Evolutionary conservation across 2,797 vertebrate genomes (phyloP).

Genomic region (Halcyon chelicuti): DNA sequence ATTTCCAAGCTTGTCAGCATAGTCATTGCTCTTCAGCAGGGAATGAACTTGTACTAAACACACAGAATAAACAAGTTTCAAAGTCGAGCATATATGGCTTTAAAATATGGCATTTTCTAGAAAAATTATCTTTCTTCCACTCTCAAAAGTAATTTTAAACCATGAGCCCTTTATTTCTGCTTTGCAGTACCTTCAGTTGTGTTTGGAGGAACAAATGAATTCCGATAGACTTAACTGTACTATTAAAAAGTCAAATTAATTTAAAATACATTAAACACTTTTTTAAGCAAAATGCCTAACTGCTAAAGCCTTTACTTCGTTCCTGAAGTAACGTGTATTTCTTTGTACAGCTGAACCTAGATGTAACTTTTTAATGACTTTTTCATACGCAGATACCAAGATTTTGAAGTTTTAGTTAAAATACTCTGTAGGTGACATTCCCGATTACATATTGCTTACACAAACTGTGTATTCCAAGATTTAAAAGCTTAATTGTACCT

Average conservation of each 20-base stretch:
- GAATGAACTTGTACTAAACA: slow-evolving; percentile 73
- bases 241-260: slow-evolving; percentile 83
- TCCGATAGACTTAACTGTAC: slow-evolving; percentile 78
- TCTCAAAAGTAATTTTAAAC: slow-evolving; percentile 69
- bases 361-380: slow-evolving; percentile 80
- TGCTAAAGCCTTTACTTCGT: slow-evolving; percentile 77
- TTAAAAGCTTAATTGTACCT: slow-evolving; percentile 80
- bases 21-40: slow-evolving; percentile 82
- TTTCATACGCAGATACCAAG: slow-evolving; percentile 77
- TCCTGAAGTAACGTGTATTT: slow-evolving; percentile 78
- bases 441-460: slow-evolving; percentile 80
- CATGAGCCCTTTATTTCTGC: slow-evolving; percentile 74
- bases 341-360: slow-evolving; percentile 83
- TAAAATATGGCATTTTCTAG: slow-evolving; percentile 70
- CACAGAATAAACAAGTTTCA: slow-evolving; percentile 73
- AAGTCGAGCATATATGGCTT: slow-evolving; percentile 73
- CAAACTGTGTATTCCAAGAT: slow-evolving; percentile 77
- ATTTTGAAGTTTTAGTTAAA: slow-evolving; percentile 81
- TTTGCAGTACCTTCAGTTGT: slow-evolving; percentile 74
- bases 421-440: slow-evolving; percentile 81
- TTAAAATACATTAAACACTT: slow-evolving; percentile 79
- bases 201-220: slow-evolving; percentile 67
- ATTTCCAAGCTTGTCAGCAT: slow-evolving; percentile 75
- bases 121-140: slow-evolving; percentile 32
- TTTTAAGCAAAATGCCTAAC: slow-evolving; percentile 76